Conservation (phyloP, 2,113 vertebrate species). For the Nycticryphes semicollaris region DNA sequence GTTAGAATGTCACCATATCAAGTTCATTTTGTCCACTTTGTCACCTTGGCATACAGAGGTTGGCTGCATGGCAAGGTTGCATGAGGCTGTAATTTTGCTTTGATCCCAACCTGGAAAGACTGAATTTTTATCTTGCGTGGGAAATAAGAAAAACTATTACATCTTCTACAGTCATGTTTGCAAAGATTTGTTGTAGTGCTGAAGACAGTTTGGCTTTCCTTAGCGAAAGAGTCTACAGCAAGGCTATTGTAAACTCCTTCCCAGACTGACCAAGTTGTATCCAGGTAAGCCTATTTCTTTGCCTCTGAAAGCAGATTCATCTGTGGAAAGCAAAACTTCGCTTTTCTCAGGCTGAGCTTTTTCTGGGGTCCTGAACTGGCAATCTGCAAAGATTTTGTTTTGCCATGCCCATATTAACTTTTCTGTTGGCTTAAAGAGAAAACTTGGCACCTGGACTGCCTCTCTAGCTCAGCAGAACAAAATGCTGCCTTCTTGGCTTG, state of each 20-base stretch:
- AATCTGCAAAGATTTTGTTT: background rate
- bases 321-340: background rate
- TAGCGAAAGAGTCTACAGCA: background rate
- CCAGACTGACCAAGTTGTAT: background rate
- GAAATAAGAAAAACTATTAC: background rate
- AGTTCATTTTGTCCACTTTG: slow-evolving; percentile 1
- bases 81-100: background rate
- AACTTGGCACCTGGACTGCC: slow-evolving; percentile 21
- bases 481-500: background rate
- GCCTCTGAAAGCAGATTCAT: background rate
- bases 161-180: background rate
- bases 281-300: background rate
- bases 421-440: slow-evolving; percentile 6
- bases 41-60: background rate
- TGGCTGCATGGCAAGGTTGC: background rate
- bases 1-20: background rate
- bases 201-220: background rate
- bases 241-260: background rate
- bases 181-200: background rate
- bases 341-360: background rate
- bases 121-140: background rate
- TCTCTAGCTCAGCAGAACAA: slow-evolving; percentile 16
- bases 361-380: background rate
- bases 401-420: background rate
- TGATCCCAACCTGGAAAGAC: background rate